Base-by-base conservation (phyloP, 2,797 vertebrate genomes). In the Fundulus diaphanus region DNA sequence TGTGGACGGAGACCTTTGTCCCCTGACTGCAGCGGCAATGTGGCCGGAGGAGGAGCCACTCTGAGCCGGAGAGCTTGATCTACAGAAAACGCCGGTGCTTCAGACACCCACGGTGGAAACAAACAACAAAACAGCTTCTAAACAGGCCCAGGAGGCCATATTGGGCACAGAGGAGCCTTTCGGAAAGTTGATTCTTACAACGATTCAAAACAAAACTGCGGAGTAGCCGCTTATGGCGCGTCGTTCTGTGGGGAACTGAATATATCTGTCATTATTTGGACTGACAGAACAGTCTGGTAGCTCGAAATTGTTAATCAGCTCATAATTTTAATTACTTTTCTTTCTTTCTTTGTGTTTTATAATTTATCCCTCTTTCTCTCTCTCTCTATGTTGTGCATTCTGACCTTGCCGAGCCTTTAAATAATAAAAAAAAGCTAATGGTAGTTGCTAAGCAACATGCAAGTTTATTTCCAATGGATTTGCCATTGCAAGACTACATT, bases 401-500 rank as follows among this genome's bases (percentile, higher is more conserved):
- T 79, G 79, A 88, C 85, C 82, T 85, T 72, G 57, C 29, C 46
- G 12, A 48, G 66, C 71, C 54, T 16, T 87, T 82, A 70, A 67
- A 82, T 83, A 59, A 18, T 2, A 59, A 52, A 40, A 65, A 65
- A n/a, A 40, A n/a, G 18, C 70, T 78, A 80, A 76, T 67, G 51
- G 59, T 77, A 82, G 83, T 89, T 90, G 88, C 85, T 89, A 72
- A 80, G 88, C 89, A 90, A 91, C 90, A 67, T 79, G 68, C 73
- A 76, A 66, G 61, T 86, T 91, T 90, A 82, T 85, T 90, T 84
- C 76, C 81, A 88, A 89, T 86, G 69, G 82, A 83, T 79, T 77
- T 73, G 77, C 85, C 79, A 82, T 80, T 77, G 48, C 66, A 37
- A 76, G 20, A 70, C 73, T 84, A 78, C 85, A 90, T 82, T 73